Evolutionary conservation across 2,888 invertebrate genomes (phyloP).

Genomic region (Meteorus cinctellus): DNA sequence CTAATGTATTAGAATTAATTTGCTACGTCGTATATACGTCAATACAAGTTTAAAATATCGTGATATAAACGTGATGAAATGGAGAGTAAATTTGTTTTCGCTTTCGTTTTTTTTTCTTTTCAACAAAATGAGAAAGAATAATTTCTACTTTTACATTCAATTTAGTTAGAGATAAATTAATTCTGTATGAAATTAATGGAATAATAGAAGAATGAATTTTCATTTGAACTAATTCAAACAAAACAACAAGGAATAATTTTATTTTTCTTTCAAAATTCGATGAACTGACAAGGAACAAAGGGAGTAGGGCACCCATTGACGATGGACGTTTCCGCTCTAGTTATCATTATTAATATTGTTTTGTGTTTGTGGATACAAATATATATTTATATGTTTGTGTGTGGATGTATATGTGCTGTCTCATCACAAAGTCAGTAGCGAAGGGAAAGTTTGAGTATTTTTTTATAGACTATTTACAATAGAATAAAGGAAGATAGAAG

Average conservation of each 20-base stretch:
- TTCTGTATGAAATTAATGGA: too few relatives aligned
- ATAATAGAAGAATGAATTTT: too few relatives aligned
- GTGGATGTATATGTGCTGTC: background rate
- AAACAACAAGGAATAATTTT: background rate
- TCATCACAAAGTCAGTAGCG: too few relatives aligned
- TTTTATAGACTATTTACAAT: background rate
- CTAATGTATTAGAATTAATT: constrained; percentile 26
- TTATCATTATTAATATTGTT: constrained; percentile 3
- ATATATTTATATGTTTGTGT: too few relatives aligned
- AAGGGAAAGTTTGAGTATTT: too few relatives aligned
- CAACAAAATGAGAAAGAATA: too few relatives aligned
- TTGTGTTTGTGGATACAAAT: background rate
- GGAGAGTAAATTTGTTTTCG: background rate
- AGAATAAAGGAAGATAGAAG: background rate
- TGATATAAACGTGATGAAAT: constrained; percentile 7
- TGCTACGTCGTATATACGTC: background rate
- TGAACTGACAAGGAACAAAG: background rate
- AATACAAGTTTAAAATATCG: background rate
- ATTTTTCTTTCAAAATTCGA: background rate
- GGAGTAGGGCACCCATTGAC: background rate
- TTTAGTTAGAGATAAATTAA: too few relatives aligned
- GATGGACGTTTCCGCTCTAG: constrained; percentile 1
- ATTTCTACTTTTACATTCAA: too few relatives aligned
- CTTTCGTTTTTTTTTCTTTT: constrained; percentile 1
- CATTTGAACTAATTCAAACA: too few relatives aligned